Evolutionary conservation across 1,140 invertebrate species (phyloP).

Genomic region (Sweltsa coloradensis): DNA sequence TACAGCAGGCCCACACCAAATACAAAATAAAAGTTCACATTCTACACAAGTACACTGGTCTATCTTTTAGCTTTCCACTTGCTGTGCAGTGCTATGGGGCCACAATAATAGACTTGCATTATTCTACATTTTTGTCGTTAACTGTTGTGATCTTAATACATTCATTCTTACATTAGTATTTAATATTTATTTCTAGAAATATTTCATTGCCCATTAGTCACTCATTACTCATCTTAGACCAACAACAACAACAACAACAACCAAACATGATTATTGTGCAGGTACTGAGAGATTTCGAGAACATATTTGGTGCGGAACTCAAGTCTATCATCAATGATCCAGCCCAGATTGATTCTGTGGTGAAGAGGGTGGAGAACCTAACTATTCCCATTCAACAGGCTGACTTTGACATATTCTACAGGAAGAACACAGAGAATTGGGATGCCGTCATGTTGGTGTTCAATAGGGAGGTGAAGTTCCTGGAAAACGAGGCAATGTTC

Average conservation of each 20-base stretch:
- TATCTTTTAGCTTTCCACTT: not conserved
- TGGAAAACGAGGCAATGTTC: constrained; percentile 69
- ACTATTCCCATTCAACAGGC: constrained; percentile 59
- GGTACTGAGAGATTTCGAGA: constrained; percentile 74
- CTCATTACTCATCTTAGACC: not conserved
- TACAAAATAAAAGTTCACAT: not conserved
- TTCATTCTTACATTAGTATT: constrained; percentile 1
- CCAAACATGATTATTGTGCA: too few relatives aligned
- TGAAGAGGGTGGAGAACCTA: constrained; percentile 56
- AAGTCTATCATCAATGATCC: constrained; percentile 77
- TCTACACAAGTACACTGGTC: not conserved
- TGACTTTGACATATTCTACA: constrained; percentile 68
- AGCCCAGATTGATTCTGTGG: constrained; percentile 67
- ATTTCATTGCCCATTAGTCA: not conserved
- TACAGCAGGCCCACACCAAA: not conserved
- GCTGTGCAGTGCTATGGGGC: too few relatives aligned
- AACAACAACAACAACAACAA: too few relatives aligned
- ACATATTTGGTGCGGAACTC: constrained; percentile 75
- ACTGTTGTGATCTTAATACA: not conserved
- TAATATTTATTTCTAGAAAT: not conserved
- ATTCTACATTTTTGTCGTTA: not conserved
- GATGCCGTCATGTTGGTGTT: constrained; percentile 64
- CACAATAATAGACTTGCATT: not conserved
- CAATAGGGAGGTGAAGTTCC: constrained; percentile 50
- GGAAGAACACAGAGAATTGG: constrained; percentile 69